Evolutionary conservation across 2,888 invertebrate species (phyloP).

Genomic region (Aphidius colemani): DNA sequence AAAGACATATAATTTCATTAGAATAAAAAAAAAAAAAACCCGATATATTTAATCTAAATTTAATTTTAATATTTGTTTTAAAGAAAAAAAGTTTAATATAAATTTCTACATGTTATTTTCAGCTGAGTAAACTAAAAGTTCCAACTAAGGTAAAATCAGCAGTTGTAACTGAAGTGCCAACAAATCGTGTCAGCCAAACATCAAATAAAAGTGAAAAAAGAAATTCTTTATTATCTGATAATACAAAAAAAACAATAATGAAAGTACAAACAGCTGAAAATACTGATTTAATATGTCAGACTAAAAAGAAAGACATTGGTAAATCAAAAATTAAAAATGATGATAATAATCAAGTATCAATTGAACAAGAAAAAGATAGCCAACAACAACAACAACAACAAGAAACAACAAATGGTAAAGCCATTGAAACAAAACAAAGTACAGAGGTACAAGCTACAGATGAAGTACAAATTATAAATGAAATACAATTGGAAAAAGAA

Average conservation of each 20-base stretch:
- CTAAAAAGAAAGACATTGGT: conserved; percentile 18
- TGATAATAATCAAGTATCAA: conserved; percentile 11
- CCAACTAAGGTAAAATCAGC: conserved; percentile 29
- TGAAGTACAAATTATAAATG: conserved; percentile 32
- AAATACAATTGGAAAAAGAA: conserved; percentile 28
- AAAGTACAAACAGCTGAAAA: conserved; percentile 11
- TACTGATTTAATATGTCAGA: neutral
- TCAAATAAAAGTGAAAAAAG: conserved; percentile 37
- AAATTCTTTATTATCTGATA: neutral
- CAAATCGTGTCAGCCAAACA: conserved; percentile 7
- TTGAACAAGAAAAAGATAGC: neutral
- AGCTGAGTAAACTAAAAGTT: conserved; percentile 43
- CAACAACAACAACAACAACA: no score
- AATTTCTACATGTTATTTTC: conserved; percentile 22
- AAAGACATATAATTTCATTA: neutral
- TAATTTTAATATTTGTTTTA: neutral
- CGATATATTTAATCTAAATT: conserved; percentile 7
- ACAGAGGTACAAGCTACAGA: conserved; percentile 18
- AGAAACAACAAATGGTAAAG: conserved; percentile 8
- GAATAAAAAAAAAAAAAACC: neutral
- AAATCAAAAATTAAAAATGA: conserved; percentile 19
- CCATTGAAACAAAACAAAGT: neutral
- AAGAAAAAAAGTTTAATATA: neutral
- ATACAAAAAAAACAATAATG: conserved; percentile 5
- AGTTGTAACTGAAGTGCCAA: no score